Base-by-base conservation (phyloP, 2,797 vertebrate species). In the Atherinosoma microstoma region DNA sequence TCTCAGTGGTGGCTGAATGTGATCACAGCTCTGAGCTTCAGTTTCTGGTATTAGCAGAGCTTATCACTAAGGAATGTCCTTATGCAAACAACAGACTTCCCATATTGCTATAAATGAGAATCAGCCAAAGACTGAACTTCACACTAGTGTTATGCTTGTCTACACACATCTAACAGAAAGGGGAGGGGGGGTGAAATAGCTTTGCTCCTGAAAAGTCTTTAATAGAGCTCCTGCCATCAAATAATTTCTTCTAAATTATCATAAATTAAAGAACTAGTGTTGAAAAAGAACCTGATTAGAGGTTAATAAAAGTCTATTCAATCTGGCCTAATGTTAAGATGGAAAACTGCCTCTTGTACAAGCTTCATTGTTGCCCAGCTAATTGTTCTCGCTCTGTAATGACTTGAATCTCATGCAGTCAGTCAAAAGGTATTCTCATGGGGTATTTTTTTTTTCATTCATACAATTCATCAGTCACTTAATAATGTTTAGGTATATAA, bases 51-150 rank as follows among this genome's bases (percentile, higher is more conserved):
- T 91, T 91, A 90, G 83, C 69, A 66, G 60, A 87, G 82, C 83
- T 92, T 92, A 94, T 92, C 89, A 87, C 79, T 62, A 67, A 93
- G 85, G 93, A 95, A 95, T 91, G 92, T 82, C 87, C 76, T 92
- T 77, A 72, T 72, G 76, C 85, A 94, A 94, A 94, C 90, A 93
- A 45, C 63, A 84, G 79, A 64, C 84, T 87, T 84, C 76, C 79
- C 82, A 84, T 83, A 90, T 90, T 87, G 92, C 90, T 92, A 90
- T 88, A 94, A 91, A 92, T 88, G 87, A 89, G 85, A 82, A 89
- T 90, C 70, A 76, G 79, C 70, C 84, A 78, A 87, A 84, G 69
- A 84, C 84, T 84, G 76, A 80, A 90, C 90, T 90, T 36, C 62
- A 82, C 79, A 78, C 70, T 63, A 71, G 58, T 79, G 87, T 77